Evolutionary conservation across 2,888 invertebrate species (phyloP), one percentile per base, ranked within the genome.

Genomic region (Amiota minor): DNA sequence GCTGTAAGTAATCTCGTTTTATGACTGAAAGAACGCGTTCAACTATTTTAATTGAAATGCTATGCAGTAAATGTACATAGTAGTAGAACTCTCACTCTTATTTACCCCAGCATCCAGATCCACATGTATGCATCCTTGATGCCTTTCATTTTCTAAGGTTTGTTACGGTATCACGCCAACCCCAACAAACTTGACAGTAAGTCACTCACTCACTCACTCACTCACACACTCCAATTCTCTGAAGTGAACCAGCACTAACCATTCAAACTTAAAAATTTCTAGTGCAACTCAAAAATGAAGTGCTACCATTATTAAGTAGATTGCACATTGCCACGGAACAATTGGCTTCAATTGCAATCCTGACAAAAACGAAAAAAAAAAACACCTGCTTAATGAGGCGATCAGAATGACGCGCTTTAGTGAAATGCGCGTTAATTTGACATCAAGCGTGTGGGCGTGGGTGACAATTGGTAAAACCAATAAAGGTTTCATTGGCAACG

Each of bases 41-140:
- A 68, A 68, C 67, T 68, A 68, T 68, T 68, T 68, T 68, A 68
- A 68, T 68, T 68, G 67, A 68, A 68, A 68, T 68, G 67, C 53
- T 18, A 50, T 68, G 50, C 53, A 68, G 50, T 68, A n/a, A 62
- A 14, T 14, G 62, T 18, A 23, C 6, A 35, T 35, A 35, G 35
- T 35, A 35, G 35, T 35, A 35, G 2, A 35, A 35, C 35, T 35
- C 35, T 8, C 35, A 35, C 35, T 35, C 35, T 35, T 6, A 23
- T 23, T 23, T 23, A 23, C 23, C 2, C 23, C 23, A 23, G 3
- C 23, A 23, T 23, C 23, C 3, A 35, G n/a, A n/a, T n/a, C n/a
- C n/a, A n/a, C n/a, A n/a, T n/a, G n/a, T n/a, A n/a, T n/a, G n/a
- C 35, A 35, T 4, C 35, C 35, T 35, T 35, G 35, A 35, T 35